A percentile compares a stretch with the other conserved stretches of the same genome.
These are phyloP conservation scores for Haliclystus octoradiatus DNA, from an alignment of 30 jellyfish, hydroid and myxozoan species.

Conservation along the genomic window DNA sequence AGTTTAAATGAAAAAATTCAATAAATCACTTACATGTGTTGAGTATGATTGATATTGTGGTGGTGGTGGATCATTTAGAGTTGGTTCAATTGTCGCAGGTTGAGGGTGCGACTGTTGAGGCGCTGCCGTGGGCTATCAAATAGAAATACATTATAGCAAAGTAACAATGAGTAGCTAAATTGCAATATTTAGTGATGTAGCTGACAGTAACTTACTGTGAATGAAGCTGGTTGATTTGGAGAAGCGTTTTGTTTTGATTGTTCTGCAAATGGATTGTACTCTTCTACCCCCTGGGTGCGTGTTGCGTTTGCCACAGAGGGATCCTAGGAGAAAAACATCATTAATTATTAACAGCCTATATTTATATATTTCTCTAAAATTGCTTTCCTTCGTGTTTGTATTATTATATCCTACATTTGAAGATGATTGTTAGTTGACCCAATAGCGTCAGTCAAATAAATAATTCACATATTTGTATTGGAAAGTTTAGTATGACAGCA, in stretches of 20 bases:
- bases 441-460: no score
- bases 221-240: neutral
- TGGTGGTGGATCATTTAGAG: constrained; percentile 68
- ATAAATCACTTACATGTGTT: neutral
- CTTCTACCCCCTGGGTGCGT: constrained; percentile 22
- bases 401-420: no score
- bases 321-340: constrained; percentile 20
- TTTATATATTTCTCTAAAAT: no score
- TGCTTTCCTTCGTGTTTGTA: no score
- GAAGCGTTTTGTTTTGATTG: constrained; percentile 26
- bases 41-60: constrained; percentile 34
- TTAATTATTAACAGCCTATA: neutral
- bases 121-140: constrained; percentile 5
- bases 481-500: no score
- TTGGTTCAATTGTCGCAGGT: constrained; percentile 89
- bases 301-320: constrained; percentile 52
- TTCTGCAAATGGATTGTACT: constrained; percentile 81
- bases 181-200: neutral
- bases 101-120: constrained; percentile 32
- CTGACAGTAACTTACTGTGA: constrained; percentile 8
- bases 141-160: neutral
- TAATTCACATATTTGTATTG: no score
- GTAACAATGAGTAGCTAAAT: no score
- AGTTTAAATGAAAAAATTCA: no score
- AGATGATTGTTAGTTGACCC: no score